Evolutionary conservation across 2,113 vertebrate genomes (phyloP).

Genomic region (Nannospalax galili): DNA sequence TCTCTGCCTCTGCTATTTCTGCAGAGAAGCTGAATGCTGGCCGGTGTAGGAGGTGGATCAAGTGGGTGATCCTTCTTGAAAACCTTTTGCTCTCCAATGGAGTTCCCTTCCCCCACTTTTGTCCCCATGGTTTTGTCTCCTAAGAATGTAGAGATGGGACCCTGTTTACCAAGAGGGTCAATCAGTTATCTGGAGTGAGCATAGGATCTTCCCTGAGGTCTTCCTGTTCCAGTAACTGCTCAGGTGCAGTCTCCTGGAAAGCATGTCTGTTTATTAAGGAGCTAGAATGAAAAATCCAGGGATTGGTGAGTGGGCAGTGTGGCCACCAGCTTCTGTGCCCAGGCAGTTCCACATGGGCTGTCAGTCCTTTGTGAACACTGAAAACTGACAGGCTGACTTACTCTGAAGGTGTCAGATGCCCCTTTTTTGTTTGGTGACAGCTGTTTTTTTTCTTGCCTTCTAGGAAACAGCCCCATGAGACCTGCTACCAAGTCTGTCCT

Average conservation of each 20-base stretch:
- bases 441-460: background rate
- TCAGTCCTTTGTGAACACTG: background rate
- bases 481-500: background rate
- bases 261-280: background rate
- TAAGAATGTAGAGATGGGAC: background rate
- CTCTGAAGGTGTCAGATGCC: background rate
- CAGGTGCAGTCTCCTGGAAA: background rate
- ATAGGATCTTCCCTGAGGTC: background rate
- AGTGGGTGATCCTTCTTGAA: background rate
- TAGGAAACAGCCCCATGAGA: background rate
- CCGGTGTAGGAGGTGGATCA: background rate
- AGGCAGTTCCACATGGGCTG: background rate
- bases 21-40: background rate
- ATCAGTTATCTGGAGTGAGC: background rate
- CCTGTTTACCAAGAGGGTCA: background rate
- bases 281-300: background rate
- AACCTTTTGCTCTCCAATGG: background rate
- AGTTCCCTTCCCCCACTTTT: background rate
- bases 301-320: accelerated
- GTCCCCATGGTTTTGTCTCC: background rate
- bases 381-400: background rate
- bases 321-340: background rate
- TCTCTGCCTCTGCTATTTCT: background rate
- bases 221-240: background rate
- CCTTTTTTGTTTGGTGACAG: background rate